These are phyloP conservation scores for Rhopalosiphum maidis DNA, from an alignment of 1,140 invertebrate species.

Conservation along the genomic window DNA sequence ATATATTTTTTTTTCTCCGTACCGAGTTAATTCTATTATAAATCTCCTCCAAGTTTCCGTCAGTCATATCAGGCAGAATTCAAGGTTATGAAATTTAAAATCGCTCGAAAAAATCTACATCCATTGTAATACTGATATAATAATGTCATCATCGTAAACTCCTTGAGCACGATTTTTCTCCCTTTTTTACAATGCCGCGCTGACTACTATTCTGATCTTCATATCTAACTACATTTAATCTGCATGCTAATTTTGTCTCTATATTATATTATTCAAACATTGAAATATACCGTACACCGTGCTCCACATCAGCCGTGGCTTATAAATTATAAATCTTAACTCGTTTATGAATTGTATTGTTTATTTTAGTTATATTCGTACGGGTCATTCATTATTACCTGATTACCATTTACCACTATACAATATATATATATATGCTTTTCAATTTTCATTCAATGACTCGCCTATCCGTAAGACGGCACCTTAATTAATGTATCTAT, in stretches of 20 bases:
- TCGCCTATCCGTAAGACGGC: neutral
- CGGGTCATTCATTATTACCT: neutral
- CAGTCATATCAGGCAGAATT: neutral
- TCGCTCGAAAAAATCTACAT: neutral
- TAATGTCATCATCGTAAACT: neutral
- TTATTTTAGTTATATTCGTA: neutral
- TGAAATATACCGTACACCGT: neutral
- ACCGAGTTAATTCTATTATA: neutral
- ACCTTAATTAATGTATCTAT: conserved; percentile 6
- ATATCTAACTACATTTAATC: neutral
- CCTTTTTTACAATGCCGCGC: neutral
- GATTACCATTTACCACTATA: neutral
- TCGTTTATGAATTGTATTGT: neutral
- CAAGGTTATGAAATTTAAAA: neutral
- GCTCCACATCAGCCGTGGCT: neutral
- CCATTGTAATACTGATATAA: neutral
- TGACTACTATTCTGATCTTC: neutral
- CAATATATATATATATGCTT: neutral
- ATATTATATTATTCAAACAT: conserved; percentile 9
- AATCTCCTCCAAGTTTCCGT: neutral
- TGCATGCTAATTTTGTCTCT: conserved; percentile 3
- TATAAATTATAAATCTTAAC: neutral
- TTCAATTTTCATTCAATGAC: neutral
- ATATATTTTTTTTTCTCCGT: neutral
- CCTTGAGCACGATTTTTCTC: neutral